Percentiles rank a stretch among this genome's conserved stretches.
These are phyloP conservation scores for Ctenochaetus hawaiiensis DNA, from an alignment of 2,797 vertebrate species.

Conservation along the genomic window DNA sequence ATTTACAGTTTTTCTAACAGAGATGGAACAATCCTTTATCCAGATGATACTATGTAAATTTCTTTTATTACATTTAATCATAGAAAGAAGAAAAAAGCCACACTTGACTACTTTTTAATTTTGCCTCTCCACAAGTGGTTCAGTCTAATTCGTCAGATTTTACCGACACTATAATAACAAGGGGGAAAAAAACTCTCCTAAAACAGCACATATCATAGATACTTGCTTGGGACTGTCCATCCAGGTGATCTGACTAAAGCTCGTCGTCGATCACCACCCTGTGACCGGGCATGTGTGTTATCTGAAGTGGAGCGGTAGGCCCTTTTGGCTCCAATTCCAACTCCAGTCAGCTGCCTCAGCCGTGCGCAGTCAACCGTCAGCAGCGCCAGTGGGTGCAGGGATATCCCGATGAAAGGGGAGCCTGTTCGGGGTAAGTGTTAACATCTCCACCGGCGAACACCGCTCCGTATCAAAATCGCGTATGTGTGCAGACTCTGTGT, in stretches of 20 bases:
- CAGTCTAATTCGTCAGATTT: background rate
- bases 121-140: constrained; percentile 15
- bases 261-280: constrained; percentile 1
- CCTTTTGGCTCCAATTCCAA: constrained; percentile 75
- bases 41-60: background rate
- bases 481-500: background rate
- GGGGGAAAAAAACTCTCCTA: too few relatives aligned
- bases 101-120: background rate
- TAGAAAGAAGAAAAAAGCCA: too few relatives aligned
- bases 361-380: constrained; percentile 75
- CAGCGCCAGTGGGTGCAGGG: constrained; percentile 78
- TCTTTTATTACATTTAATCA: too few relatives aligned
- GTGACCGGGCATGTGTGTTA: constrained; percentile 1
- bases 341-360: constrained; percentile 67
- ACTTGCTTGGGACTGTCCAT: background rate
- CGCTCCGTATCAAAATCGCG: background rate
- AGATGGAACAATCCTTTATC: background rate
- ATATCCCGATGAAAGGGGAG: constrained; percentile 68
- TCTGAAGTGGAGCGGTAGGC: constrained; percentile 61
- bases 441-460: constrained; percentile 20
- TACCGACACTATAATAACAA: background rate
- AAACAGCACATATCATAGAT: background rate
- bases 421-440: constrained; percentile 70
- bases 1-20: background rate
- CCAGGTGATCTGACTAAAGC: background rate